Conservation (phyloP, 2,888 invertebrate genomes). For the Diarsia brunnea region DNA sequence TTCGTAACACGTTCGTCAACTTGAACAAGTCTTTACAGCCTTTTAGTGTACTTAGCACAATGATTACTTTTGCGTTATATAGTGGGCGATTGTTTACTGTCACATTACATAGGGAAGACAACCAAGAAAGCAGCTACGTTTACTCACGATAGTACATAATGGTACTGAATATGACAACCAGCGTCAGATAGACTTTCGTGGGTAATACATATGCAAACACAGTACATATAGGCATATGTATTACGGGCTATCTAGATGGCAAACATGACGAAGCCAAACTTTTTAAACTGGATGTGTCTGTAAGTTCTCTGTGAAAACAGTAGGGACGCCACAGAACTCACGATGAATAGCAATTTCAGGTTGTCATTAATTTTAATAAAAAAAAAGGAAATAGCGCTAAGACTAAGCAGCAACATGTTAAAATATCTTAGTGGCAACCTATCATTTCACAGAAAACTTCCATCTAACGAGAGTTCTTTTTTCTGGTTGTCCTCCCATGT, state of each 20-base stretch:
- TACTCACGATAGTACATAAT: background rate
- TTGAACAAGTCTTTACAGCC: conserved; percentile 58
- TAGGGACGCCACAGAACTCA: background rate
- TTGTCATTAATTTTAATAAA: background rate
- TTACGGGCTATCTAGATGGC: background rate
- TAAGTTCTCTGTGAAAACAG: background rate
- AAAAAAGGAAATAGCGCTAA: background rate
- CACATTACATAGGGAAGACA: conserved; percentile 33
- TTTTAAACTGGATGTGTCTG: background rate
- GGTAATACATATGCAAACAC: background rate
- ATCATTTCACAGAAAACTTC: background rate
- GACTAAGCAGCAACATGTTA: no score
- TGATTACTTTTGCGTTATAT: conserved; percentile 30
- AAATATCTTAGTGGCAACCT: background rate
- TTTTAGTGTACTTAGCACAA: conserved; percentile 59
- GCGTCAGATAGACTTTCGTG: no score
- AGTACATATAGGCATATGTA: background rate
- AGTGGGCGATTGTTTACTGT: no score
- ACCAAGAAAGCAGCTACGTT: background rate
- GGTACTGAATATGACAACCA: background rate
- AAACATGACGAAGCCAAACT: background rate
- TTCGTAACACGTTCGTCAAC: conserved; percentile 56
- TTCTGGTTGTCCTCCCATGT: conserved; percentile 31
- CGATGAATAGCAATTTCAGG: background rate
- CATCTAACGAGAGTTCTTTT: background rate